Conservation (phyloP, 2,113 vertebrate genomes). For the Melospiza melodia region DNA sequence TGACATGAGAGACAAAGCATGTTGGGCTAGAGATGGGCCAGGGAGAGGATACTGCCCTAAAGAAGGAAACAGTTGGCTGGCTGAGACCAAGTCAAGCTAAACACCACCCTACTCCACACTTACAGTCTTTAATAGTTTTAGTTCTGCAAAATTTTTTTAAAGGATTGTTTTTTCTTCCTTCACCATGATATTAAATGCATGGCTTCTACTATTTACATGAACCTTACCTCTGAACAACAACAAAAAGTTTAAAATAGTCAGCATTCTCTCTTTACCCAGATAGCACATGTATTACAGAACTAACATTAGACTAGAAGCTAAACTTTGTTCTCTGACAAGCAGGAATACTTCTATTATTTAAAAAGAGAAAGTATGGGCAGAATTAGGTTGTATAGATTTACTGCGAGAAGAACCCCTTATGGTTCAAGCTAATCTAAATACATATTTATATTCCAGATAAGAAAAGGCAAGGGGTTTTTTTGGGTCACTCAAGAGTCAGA, state of each 20-base stretch:
- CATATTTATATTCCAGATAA: neutral
- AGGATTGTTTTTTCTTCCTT: neutral
- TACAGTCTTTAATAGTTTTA: neutral
- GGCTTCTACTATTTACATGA: neutral
- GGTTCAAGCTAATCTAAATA: neutral
- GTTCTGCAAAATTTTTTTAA: neutral
- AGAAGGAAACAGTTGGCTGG: neutral
- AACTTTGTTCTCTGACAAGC: neutral
- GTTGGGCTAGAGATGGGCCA: neutral
- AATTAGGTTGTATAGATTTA: neutral
- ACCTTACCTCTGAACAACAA: neutral
- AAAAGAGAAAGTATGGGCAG: neutral
- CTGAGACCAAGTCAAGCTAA: neutral
- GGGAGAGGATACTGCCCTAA: rapidly evolving
- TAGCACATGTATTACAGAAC: neutral
- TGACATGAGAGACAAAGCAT: neutral
- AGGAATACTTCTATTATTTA: neutral
- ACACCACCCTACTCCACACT: neutral
- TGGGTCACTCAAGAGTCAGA: neutral
- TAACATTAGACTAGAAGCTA: neutral
- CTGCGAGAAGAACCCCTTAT: neutral
- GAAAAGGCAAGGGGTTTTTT: neutral
- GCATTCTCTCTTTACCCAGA: neutral
- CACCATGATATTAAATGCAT: neutral
- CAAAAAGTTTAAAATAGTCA: neutral